Conservation (phyloP, 2,113 vertebrate species). For the Fregetta grallaria region DNA sequence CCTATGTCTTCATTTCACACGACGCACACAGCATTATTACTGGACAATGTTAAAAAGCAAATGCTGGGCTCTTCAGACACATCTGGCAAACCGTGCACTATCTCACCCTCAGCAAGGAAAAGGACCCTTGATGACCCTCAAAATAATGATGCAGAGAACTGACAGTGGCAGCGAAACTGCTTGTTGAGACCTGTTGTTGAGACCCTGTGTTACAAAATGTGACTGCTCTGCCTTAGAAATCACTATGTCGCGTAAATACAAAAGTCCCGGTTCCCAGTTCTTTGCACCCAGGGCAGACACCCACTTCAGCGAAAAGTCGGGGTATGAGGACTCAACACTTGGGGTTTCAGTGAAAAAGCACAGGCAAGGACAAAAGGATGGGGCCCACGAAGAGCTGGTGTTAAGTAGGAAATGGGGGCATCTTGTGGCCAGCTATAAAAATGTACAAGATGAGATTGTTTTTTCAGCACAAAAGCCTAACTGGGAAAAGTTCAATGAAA, state of each 20-base stretch:
- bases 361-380: neutral
- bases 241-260: neutral
- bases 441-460: neutral
- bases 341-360: neutral
- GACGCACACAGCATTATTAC: neutral
- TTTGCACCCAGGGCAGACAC: neutral
- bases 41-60: neutral
- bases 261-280: neutral
- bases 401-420: slow-evolving; percentile 42
- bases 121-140: neutral
- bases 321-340: neutral
- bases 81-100: neutral
- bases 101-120: neutral
- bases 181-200: neutral
- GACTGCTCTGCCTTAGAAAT: neutral
- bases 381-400: neutral
- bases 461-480: neutral
- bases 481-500: neutral
- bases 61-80: neutral
- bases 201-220: neutral
- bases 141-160: neutral
- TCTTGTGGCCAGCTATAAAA: slow-evolving; percentile 58
- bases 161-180: neutral
- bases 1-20: neutral
- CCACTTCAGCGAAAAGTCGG: neutral